These are phyloP conservation scores for Typhlichthys eigenmanni DNA, from an alignment of 2,797 vertebrate genomes.

Conservation along the genomic window DNA sequence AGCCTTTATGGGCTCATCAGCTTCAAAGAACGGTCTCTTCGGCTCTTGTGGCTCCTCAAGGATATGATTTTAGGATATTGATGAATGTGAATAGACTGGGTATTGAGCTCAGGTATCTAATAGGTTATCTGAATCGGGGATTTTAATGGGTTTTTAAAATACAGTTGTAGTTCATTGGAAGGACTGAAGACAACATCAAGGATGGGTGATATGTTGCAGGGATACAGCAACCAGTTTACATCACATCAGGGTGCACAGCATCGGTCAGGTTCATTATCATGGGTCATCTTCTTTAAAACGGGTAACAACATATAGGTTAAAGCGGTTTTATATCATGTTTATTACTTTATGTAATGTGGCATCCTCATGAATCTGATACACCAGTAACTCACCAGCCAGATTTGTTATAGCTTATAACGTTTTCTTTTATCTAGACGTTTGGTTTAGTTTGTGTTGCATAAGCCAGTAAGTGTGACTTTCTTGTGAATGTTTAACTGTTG, in stretches of 20 bases:
- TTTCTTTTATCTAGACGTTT: no score
- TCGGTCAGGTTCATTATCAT: no score
- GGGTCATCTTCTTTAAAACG: no score
- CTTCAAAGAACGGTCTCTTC: constrained; percentile 10
- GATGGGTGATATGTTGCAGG: background rate
- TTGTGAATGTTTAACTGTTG: background rate
- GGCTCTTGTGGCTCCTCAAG: background rate
- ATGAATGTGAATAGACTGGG: constrained; percentile 7
- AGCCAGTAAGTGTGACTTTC: background rate
- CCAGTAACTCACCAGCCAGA: no score
- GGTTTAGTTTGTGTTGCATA: background rate
- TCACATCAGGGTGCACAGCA: no score
- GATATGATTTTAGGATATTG: constrained; percentile 20
- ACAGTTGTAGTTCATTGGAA: constrained; percentile 26
- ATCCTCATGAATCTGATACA: no score
- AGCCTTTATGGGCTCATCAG: constrained; percentile 6
- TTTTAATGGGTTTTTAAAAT: background rate
- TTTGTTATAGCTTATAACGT: no score
- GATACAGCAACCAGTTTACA: background rate
- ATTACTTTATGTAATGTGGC: no score
- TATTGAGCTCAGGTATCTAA: constrained; percentile 15
- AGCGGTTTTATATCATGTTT: no score
- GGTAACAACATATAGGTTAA: no score
- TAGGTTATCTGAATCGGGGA: constrained; percentile 9
- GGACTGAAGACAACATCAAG: constrained; percentile 14